A percentile compares a stretch with the other conserved stretches of the same genome.
Conservation (phyloP, 2,113 vertebrate genomes). For the Emydura subglobosa region DNA sequence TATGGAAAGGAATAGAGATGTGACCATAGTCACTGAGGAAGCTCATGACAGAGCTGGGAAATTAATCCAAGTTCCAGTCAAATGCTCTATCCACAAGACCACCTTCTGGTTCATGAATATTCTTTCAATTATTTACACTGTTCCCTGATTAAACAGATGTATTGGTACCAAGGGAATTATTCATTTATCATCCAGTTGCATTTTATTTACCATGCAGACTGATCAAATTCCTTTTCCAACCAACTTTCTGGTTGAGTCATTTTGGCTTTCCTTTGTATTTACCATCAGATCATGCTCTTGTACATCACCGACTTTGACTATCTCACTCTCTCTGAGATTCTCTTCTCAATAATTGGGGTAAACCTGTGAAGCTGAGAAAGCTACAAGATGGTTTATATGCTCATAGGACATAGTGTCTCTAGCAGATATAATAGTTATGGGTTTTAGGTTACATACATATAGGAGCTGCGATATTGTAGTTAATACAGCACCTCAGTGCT, state of each 20-base stretch:
- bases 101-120: background rate
- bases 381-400: background rate
- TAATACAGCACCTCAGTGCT: no score
- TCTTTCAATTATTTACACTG: background rate
- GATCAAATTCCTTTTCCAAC: background rate
- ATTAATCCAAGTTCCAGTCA: background rate
- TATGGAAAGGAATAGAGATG: background rate
- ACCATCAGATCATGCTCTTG: background rate
- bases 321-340: background rate
- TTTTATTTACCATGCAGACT: background rate
- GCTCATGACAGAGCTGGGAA: background rate
- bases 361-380: background rate
- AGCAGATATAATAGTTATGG: no score
- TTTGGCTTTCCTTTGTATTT: background rate
- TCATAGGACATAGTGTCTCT: background rate
- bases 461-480: no score
- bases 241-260: background rate
- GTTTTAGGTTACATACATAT: no score
- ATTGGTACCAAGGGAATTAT: background rate
- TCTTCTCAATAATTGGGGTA: background rate
- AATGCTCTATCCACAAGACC: background rate
- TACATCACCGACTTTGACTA: background rate
- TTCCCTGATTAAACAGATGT: background rate
- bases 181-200: background rate
- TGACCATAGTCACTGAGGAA: background rate